Evolutionary conservation across 2,888 invertebrate genomes (phyloP), one percentile per base, ranked within the genome.

Genomic region (Stenodema calcarata): DNA sequence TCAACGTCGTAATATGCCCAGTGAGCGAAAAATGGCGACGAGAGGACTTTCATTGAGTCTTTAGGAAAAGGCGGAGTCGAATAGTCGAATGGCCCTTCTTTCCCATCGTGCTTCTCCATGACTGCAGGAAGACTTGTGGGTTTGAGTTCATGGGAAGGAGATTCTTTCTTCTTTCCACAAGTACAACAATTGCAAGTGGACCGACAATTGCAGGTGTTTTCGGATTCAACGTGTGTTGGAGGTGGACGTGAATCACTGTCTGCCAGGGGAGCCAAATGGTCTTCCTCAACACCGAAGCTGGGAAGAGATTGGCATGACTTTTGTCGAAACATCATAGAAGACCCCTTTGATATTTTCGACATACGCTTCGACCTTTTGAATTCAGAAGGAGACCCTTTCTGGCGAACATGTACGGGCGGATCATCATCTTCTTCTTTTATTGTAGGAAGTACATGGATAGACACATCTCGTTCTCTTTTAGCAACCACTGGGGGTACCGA

Each of bases 11-110:
- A 80, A 50, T 54, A 50, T 0, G 11, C 3, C 80, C 80, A 80
- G n/a, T 80, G 80, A 54, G 80, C 80, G 54, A 30, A 80, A 80
- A 80, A 80, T 11, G 80, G 80, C 16, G 80, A 80, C 0, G 14
- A n/a, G 28, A 80, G 54, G 27, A 80, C 80, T 30, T 80, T 50
- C 12, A 80, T 14, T 12, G 80, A 80, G 23, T 54, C 47, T 80
- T 80, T 80, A 54, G 80, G 80, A 28, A 28, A 47, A 12, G 50
- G 80, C 1, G 80, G 54, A 7, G 80, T 47, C 11, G 80, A 80
- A 18, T 41, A 41, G 73, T 75, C 73, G 14, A 75, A 75, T 23
- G 62, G 62, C 7, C 62, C 62, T 6, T 62, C 62, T 23, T 23
- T 23, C 12, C 9, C 62, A 7, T 11, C 12, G 7, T 2, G 35